Base-by-base conservation (phyloP, 2,113 vertebrate species). In the Mastomys coucha region DNA sequence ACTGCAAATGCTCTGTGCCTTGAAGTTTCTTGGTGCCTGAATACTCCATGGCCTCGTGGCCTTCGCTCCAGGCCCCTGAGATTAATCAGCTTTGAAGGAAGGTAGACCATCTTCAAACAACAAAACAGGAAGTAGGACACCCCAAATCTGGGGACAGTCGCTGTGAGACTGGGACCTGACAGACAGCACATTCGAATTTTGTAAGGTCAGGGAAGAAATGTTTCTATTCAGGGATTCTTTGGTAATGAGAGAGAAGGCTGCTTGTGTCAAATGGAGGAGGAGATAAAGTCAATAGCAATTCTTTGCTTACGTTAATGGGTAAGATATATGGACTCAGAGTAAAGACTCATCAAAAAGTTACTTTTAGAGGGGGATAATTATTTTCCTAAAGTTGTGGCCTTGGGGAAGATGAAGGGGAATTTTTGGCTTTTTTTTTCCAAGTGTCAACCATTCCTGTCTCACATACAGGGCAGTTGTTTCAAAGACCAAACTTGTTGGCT, bases 91-190 rank as follows among this genome's bases (percentile, higher is more conserved):
- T 97, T 96, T 96, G 96, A 97, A 98, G 95, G 94, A 97, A 78
- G 82, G 82, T 91, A 89, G 93, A 96, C 20, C 60, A 87, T 97
- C 94, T 88, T 97, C 94, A 95, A 93, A 86, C 93, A 95, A 91
- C 96, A 97, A 96, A 98, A 97, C 86, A 97, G 93, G 97, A 98
- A 98, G 69, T 97, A 98, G 97, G 97, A 78, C 97, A 97, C 24
- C 96, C 93, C 96, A 96, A 97, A 97, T 97, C 97, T 96, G 92
- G 91, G 91, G 96, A 93, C 86, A 97, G 96, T 92, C 82, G 31
- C 95, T 96, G 92, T 93, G 89, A 96, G 96, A 94, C 94, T 75
- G 82, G 97, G 91, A 94, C 86, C 95, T 77, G 93, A 93, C 84
- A 93, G 90, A 42, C 28, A 95, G 97, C 86, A 88, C 91, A 96